A percentile compares a stretch with the other conserved stretches of the same genome.
Evolutionary conservation across 2,797 vertebrate genomes (phyloP).

Genomic region (Lycodopsis pacificus): DNA sequence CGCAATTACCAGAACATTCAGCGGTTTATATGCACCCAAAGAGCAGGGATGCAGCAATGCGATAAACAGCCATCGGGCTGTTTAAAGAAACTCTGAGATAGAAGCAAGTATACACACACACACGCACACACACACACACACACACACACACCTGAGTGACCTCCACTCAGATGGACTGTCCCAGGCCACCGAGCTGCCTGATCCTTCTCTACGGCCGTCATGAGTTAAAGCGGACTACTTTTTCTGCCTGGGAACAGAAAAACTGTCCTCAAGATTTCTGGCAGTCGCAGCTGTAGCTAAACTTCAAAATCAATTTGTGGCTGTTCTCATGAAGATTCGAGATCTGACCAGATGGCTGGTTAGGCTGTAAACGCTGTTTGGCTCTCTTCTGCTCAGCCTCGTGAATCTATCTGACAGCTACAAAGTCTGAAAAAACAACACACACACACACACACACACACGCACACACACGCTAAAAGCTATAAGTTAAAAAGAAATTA

Average conservation of each 20-base stretch:
- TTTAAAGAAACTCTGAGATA: slow-evolving; percentile 28
- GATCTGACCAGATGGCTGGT: slow-evolving; percentile 79
- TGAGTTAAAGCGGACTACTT: slow-evolving; percentile 49
- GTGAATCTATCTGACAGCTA: slow-evolving; percentile 76
- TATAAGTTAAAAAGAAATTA: neutral
- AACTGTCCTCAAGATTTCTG: slow-evolving; percentile 67
- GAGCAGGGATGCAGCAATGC: slow-evolving; percentile 27
- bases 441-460: neutral
- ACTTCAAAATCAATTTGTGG: slow-evolving; percentile 82
- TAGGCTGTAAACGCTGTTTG: slow-evolving; percentile 74
- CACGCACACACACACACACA: neutral
- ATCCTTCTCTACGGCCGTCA: slow-evolving; percentile 34
- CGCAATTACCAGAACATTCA: slow-evolving; percentile 55
- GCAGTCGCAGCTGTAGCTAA: slow-evolving; percentile 78
- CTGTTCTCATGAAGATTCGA: slow-evolving; percentile 74
- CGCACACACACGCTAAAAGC: too few species aligned
- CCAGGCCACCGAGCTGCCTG: slow-evolving; percentile 47
- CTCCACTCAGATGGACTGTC: slow-evolving; percentile 56
- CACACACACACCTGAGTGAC: slow-evolving; percentile 43
- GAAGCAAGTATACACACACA: slow-evolving; percentile 8
- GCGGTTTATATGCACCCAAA: slow-evolving; percentile 36
- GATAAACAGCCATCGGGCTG: slow-evolving; percentile 30
- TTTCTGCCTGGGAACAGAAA: slow-evolving; percentile 51
- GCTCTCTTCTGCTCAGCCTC: slow-evolving; percentile 74
- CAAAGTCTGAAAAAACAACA: slow-evolving; percentile 57